phyloP scores from a whole-genome alignment of 1,140 invertebrate species.

The Pogonomyrmex barbatus region DNA sequence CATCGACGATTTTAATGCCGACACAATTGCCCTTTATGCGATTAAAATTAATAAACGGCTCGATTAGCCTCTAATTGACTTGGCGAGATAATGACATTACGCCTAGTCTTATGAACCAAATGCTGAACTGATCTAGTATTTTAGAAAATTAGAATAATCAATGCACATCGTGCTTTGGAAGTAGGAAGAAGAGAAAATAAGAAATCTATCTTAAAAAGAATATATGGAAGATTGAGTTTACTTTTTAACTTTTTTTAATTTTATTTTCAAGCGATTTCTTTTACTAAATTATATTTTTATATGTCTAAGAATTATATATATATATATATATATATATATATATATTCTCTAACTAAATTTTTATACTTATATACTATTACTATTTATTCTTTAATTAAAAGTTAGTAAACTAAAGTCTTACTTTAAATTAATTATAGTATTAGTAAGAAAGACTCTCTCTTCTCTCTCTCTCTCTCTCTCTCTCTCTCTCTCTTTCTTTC shows the following conservation, averaged over 20 bases:
- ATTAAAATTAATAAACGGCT: slow-evolving; percentile 36
- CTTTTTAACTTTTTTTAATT: not conserved
- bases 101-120: slow-evolving; percentile 34
- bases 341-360: no score
- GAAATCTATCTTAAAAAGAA: not conserved
- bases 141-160: slow-evolving; percentile 19
- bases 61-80: slow-evolving; percentile 25
- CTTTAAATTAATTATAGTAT: no score
- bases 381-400: no score
- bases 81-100: slow-evolving; percentile 15
- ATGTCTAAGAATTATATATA: no score
- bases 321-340: no score
- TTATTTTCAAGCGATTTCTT: not conserved
- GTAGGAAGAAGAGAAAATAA: slow-evolving; percentile 2
- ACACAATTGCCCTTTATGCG: slow-evolving; percentile 7
- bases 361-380: no score
- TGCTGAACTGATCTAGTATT: slow-evolving; percentile 14
- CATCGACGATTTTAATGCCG: slow-evolving; percentile 53
- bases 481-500: no score
- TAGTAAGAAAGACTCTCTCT: no score
- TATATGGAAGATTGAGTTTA: not conserved
- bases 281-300: not conserved
- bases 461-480: no score
- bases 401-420: no score
- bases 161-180: slow-evolving; percentile 29